Evolutionary conservation across 2,797 vertebrate genomes (phyloP), one percentile per base, ranked within the genome.

Genomic region (Poecile montanus): DNA sequence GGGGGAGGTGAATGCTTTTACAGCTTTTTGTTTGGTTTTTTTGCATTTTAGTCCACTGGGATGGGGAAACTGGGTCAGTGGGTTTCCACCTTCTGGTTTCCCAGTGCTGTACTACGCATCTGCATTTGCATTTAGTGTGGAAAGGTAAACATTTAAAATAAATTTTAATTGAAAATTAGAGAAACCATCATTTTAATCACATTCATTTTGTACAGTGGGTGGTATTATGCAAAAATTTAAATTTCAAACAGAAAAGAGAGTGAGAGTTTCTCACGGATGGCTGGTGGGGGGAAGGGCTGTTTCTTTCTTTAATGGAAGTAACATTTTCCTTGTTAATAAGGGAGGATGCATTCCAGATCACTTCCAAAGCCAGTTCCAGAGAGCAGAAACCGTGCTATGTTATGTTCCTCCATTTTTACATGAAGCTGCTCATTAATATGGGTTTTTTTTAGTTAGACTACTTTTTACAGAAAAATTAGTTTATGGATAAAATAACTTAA

Each of bases 261-360:
- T 16, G 66, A 71, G 84, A 96, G 38, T 91, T 96, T 96, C 96
- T 93, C 96, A 96, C 61, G 82, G 89, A 22, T 80, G 61, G 68
- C 25, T 82, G 34, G 13, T 5, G 3, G 51, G 51, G 66, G 81
- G 25, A 60, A 72, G 81, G 75, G 60, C n/a, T 67, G 32, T 38
- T 85, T n/a, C 73, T 56, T 51, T 74, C 66, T 40, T 79, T 65
- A 85, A 68, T 85, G 50, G 75, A 83, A 89, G 45, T 72, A 80
- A 58, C 72, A 92, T 91, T 89, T 94, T 88, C 82, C 89, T 91
- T 83, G 82, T 80, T 91, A 88, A 74, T 77, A 77, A 88, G 50
- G 61, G 25, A 91, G 29, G 53, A 70, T 91, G 51, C 63, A 29
- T 84, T 89, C 71, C 80, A 76, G 71, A 38, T 83, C 20, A 2